Base-by-base conservation (phyloP, 2,797 vertebrate genomes). In the Sebastolobus alascanus region DNA sequence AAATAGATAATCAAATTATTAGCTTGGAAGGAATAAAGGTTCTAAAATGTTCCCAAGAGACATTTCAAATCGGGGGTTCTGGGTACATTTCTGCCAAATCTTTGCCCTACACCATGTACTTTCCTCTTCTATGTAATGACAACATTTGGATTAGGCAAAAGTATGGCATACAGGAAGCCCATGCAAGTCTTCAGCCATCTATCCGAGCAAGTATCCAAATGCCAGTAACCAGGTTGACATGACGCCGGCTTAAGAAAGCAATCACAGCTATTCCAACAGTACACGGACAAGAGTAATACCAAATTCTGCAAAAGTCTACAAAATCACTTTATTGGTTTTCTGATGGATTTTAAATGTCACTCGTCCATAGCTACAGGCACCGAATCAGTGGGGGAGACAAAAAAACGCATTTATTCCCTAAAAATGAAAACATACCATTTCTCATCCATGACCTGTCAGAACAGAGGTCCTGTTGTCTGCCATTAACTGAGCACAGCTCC, bases 401-500 rank as follows among this genome's bases (percentile, higher is more conserved):
- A 61, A 72, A 35, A 67, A 52, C 12, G 43, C 65, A 79, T 81
- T 65, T 46, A 66, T 74, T 72, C 38, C 67, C 22, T 79, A 64
- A 80, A 90, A 90, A 87, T 85, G 13, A 84, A 90, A 86, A 89
- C 43, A 93, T 73, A 90, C 90, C 90, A 92, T 92, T 91, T 89
- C 91, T 94, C 90, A 94, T 93, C 87, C 75, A 78, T 88, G 91
- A 95, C 91, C 93, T 92, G 91, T 94, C 89, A 89, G 94, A 96
- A 96, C 96, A 96, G 95, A 96, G 95, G 93, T 94, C 91, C 93
- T 95, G 94, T 96, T 96, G 96, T 96, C 91, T 93, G 92, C 93
- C 95, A 94, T 96, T 94, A 93, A 95, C 93, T 66, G 90, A 94
- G 93, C 90, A 72, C 92, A 89, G 90, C 84, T 86, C 90, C 90